Base-by-base conservation (phyloP, 2,888 invertebrate genomes). In the Chrysolina americana region DNA sequence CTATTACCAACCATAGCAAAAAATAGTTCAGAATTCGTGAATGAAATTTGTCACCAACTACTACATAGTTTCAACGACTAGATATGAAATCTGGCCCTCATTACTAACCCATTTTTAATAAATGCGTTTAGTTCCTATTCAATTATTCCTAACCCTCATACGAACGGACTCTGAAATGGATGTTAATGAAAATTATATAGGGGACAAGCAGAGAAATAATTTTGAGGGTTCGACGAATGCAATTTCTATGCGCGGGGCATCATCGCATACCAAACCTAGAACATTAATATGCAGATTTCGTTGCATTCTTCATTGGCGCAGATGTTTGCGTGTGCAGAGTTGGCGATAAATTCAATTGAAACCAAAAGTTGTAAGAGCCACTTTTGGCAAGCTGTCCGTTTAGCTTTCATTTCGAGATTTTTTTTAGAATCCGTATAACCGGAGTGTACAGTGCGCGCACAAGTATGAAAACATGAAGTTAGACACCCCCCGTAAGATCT, bases 201-300 rank as follows among this genome's bases (percentile, higher is more conserved):
- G 48, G 23, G 48, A 66, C 50, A 13, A 36, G 50, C 36, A 19
- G 36, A 63, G 66, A 28, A 36, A 17, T 50, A 8, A 17, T 66
- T 28, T 41, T 19, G 6, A 66, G n/a, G 66, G 50, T 66, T 50
- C 36, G 36, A 28, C 48, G 17, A 15, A 13, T 48, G 23, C 66
- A 66, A 48, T 66, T 66, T 48, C 36, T 36, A 50, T 66, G 48
- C 50, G 36, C 36, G 47, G 36, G n/a, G 28, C 59, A 59, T 36
- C 50, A n/a, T n/a, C 44, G 50, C 48, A 65, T 50, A 28, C 28
- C 23, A 53, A 11, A 23, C 28, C 1, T 36, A 9, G n/a, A 23
- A 36, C 59, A 59, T 59, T 59, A 59, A 36, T 59, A 59, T 59
- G 59, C 36, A 59, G 36, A 59, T 36, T 59, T 59, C 3, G 15